A percentile compares a stretch with the other conserved stretches of the same genome.
phyloP scores from a whole-genome alignment of 2,888 invertebrate genomes.

The Acholoe squamosa region DNA sequence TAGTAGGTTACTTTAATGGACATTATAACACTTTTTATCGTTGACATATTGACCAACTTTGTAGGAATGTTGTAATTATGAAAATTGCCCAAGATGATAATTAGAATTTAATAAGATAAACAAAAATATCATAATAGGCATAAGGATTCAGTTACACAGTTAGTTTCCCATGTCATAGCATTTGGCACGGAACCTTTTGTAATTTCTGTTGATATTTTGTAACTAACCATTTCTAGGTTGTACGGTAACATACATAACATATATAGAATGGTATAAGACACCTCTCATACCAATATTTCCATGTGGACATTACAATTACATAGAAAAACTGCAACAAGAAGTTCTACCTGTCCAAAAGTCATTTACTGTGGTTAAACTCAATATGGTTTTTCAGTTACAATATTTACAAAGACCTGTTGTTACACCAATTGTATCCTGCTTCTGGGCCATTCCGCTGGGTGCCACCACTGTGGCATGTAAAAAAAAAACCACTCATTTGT shows the following conservation, averaged over 20 bases:
- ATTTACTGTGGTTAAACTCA: not conserved
- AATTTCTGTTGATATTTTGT: not conserved
- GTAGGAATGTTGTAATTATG: not conserved
- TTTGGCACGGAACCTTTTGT: no score
- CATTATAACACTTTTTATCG: not conserved
- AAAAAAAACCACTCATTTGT: slow-evolving; percentile 15
- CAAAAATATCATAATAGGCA: not conserved
- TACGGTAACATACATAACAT: no score
- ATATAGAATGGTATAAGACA: no score
- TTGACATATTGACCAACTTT: not conserved
- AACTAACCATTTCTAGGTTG: not conserved
- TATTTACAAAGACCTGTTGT: slow-evolving; percentile 7
- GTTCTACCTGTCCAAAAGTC: not conserved
- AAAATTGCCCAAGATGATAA: not conserved
- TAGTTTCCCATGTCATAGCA: no score
- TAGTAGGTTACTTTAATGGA: not conserved
- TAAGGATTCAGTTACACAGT: no score
- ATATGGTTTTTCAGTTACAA: not conserved
- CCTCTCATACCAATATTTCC: not conserved
- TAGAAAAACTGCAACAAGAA: not conserved
- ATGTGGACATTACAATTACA: not conserved
- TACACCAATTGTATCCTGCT: not conserved
- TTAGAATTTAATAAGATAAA: not conserved
- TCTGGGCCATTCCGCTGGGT: not conserved
- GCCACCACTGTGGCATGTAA: slow-evolving; percentile 37